Percentiles rank a stretch among this genome's conserved stretches.
Evolutionary conservation across 2,113 vertebrate species (phyloP).

Genomic region (Malurus melanocephalus): DNA sequence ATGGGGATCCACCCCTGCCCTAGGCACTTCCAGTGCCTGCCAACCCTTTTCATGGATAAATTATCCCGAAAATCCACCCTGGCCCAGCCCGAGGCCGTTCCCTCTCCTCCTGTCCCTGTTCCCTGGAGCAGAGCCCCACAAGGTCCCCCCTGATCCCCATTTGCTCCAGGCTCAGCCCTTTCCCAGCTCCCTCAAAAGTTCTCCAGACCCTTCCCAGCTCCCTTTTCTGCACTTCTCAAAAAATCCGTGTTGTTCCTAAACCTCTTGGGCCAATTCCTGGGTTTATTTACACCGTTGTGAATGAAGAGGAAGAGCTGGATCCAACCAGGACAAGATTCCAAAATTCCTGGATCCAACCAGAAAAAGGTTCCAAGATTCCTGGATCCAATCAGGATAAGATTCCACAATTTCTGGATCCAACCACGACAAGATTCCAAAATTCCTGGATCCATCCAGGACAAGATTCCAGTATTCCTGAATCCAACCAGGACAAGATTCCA

Average conservation of each 20-base stretch:
- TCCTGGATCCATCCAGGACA: too few relatives aligned
- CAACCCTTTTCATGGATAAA: not conserved
- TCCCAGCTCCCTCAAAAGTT: not conserved
- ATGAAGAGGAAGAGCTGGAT: not conserved
- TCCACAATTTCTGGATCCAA: too few relatives aligned
- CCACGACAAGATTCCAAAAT: too few relatives aligned
- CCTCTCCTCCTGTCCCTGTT: not conserved
- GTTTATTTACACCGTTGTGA: not conserved
- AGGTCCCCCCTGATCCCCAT: not conserved
- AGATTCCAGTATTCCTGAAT: too few relatives aligned
- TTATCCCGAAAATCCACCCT: rapidly evolving
- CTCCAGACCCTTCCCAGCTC: not conserved
- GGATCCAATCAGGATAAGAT: too few relatives aligned
- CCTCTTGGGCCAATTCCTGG: rapidly evolving
- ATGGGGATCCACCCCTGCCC: not conserved
- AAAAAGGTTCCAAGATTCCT: too few relatives aligned
- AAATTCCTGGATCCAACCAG: too few relatives aligned
- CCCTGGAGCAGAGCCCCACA: not conserved
- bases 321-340: not conserved
- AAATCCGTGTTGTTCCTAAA: not conserved
- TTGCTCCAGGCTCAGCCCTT: not conserved
- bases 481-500: too few relatives aligned
- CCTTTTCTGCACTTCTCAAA: not conserved
- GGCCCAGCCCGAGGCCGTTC: not conserved
- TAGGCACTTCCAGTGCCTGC: rapidly evolving